phyloP scores from a whole-genome alignment of 2,113 vertebrate genomes.

The Zootoca vivipara region DNA sequence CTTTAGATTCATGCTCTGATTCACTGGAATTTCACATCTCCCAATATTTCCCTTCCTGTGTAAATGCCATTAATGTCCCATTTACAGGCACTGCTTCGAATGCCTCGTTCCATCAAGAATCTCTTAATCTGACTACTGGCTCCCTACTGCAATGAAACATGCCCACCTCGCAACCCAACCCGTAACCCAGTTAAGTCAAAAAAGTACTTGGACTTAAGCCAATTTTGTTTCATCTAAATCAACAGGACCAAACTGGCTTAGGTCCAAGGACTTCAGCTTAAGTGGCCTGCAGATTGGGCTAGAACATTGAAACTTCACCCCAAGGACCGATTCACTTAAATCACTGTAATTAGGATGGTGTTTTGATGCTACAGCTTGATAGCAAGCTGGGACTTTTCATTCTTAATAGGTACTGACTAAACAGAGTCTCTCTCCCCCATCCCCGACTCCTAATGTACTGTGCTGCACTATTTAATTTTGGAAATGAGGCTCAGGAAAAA shows the following conservation, averaged over 20 bases:
- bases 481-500: neutral
- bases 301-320: slow-evolving; percentile 26
- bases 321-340: slow-evolving; percentile 30
- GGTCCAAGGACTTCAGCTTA: slow-evolving; percentile 18
- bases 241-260: slow-evolving; percentile 21
- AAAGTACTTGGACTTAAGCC: slow-evolving; percentile 15
- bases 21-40: neutral
- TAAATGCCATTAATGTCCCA: neutral
- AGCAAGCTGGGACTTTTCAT: slow-evolving; percentile 15
- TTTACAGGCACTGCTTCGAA: neutral
- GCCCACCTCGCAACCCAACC: neutral
- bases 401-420: slow-evolving; percentile 14
- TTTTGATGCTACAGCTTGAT: slow-evolving; percentile 20
- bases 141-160: neutral
- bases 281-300: slow-evolving; percentile 6
- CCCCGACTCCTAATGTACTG: neutral
- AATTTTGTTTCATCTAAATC: slow-evolving; percentile 31
- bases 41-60: neutral
- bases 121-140: neutral
- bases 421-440: neutral
- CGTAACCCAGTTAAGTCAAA: slow-evolving; percentile 11
- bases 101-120: neutral
- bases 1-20: neutral
- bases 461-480: slow-evolving; percentile 13
- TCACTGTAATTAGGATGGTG: slow-evolving; percentile 32